phyloP scores from a whole-genome alignment of 2,797 vertebrate species.

The Chelon labrosus region DNA sequence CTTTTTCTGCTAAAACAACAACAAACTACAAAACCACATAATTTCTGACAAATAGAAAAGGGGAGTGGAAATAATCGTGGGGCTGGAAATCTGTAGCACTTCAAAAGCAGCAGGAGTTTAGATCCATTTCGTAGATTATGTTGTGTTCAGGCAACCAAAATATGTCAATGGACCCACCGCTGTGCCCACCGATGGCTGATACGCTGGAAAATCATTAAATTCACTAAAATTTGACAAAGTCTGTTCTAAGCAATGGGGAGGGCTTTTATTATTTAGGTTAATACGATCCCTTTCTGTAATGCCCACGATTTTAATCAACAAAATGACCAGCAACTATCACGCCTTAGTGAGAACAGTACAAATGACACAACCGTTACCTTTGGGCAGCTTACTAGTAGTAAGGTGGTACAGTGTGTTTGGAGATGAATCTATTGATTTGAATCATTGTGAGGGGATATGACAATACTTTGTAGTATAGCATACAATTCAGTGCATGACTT shows the following conservation, averaged over 20 bases:
- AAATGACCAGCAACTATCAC: slow-evolving; percentile 24
- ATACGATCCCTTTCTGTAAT: slow-evolving; percentile 37
- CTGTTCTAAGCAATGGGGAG: background rate
- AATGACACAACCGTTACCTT: background rate
- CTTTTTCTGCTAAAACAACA: background rate
- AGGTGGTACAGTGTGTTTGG: background rate
- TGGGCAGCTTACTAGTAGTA: too few relatives aligned
- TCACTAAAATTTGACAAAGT: slow-evolving; percentile 11
- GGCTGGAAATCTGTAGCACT: background rate
- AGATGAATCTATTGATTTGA: slow-evolving; percentile 8
- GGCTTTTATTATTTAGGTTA: slow-evolving; percentile 58
- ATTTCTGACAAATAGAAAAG: background rate
- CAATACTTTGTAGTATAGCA: too few relatives aligned
- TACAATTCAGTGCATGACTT: slow-evolving; percentile 27
- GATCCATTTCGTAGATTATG: background rate
- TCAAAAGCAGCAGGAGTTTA: background rate
- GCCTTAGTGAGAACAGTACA: background rate
- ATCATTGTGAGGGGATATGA: background rate
- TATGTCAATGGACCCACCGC: background rate
- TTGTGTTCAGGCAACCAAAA: background rate
- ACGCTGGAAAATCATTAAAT: slow-evolving; percentile 8
- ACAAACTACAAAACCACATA: background rate
- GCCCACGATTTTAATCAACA: slow-evolving; percentile 49
- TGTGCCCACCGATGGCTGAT: background rate
- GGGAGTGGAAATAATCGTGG: too few relatives aligned